Base-by-base conservation (phyloP, 2,797 vertebrate genomes). In the Columba guinea region DNA sequence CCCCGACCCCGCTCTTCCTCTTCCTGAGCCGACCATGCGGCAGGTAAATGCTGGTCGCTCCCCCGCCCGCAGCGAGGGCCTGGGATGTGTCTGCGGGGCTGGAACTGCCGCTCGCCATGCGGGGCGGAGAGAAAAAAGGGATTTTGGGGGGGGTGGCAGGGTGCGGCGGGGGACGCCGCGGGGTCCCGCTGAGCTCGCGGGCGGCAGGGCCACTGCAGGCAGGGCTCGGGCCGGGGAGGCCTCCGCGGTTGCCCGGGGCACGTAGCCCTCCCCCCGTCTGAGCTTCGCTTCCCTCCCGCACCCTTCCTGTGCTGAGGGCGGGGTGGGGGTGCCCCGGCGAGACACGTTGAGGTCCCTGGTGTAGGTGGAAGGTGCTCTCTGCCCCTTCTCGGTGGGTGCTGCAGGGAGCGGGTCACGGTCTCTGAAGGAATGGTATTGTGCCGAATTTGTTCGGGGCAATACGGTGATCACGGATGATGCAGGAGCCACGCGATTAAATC, bases 391-490 rank as follows among this genome's bases (percentile, higher is more conserved):
- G 2, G 22, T 4, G 53, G 17, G 56, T 13, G 24, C 51, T 28
- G 37, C 53, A 2, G 2, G 3, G 64, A 32, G 7, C 9, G 39
- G 3, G 2, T 5, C 7, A 48, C 39, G 8, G 56, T 2, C 10
- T 6, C 14, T 12, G 46, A 6, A 5, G 28, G n/a, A 1, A 24
- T 10, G 5, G 71, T 28, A 0, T 5, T 20, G 6, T 44, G 51
- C 35, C 8, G 0, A 27, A 0, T 19, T 15, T n/a, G 22, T 30
- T 7, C 34, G 35, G 18, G 16, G 10, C n/a, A 4, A 0, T 3
- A 0, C 2, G 5, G 19, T 18, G 35, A 10, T 49, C 1, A 34
- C 2, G 18, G 48, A 1, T 8, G 56, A 4, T 8, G 20, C 19
- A 2, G 19, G 0, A 14, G 56, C 32, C 35, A 0, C 13, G 21